These are phyloP conservation scores for Takifugu bimaculatus DNA, from an alignment of 2,113 vertebrate genomes.

Conservation along the genomic window DNA sequence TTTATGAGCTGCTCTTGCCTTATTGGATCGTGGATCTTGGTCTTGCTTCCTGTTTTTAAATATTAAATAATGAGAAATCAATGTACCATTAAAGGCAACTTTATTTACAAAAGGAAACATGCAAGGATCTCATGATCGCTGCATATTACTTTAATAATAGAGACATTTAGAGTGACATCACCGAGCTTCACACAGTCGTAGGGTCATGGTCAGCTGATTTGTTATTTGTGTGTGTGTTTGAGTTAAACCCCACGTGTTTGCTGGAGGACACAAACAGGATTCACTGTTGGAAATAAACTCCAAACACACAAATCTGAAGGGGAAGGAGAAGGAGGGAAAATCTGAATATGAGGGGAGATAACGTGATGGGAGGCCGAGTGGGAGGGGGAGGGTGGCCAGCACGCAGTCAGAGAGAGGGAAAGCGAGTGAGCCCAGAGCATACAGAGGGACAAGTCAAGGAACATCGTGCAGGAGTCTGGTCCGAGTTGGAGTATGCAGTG, in stretches of 20 bases:
- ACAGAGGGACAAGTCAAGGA: constrained; percentile 44
- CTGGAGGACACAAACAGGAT: constrained; percentile 9
- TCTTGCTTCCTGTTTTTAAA: too few relatives aligned
- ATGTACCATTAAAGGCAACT: too few relatives aligned
- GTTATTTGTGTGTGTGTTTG: constrained; percentile 7
- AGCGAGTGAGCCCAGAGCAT: constrained; percentile 34
- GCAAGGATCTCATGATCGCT: too few relatives aligned
- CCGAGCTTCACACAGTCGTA: neutral
- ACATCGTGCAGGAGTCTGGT: constrained; percentile 42
- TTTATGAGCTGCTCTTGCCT: constrained; percentile 25
- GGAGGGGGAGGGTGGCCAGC: constrained; percentile 34
- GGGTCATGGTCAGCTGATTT: constrained; percentile 20
- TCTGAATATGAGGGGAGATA: constrained; percentile 48
- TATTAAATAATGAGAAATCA: too few relatives aligned
- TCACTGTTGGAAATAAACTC: constrained; percentile 22
- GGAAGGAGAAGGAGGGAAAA: constrained; percentile 26
- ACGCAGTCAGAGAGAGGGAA: constrained; percentile 9
- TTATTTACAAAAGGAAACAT: too few relatives aligned
- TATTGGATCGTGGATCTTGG: constrained; percentile 8
- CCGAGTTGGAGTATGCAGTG: constrained; percentile 53
- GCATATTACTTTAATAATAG: too few relatives aligned
- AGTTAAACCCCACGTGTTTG: constrained; percentile 19
- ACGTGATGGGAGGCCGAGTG: constrained; percentile 43
- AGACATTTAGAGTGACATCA: neutral
- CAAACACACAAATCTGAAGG: constrained; percentile 23